Evolutionary conservation across 2,888 invertebrate species (phyloP), one percentile per base, ranked within the genome.

Genomic region (Clostera curtula): DNA sequence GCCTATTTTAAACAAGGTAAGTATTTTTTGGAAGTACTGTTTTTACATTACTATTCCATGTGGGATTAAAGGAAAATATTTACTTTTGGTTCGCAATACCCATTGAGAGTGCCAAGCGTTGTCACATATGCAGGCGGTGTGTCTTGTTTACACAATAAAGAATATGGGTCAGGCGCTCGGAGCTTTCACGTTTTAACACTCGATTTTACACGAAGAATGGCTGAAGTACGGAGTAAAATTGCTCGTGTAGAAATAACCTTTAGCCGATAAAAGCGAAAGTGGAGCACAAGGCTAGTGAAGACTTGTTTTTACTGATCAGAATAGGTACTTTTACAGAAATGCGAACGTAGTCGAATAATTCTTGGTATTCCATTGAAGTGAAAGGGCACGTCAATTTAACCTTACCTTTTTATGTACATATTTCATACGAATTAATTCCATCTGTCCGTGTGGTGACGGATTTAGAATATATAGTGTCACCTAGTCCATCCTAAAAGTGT

Each of bases 181-280:
- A 32, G 40, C 35, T 49, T 46, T 43, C 40, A 27, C 33, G 30
- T 14, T 33, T 36, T 31, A 25, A 46, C 36, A 39, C 26, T 28
- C 28, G 24, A n/a, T 31, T 12, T 33, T 29, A 32, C 22, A 28
- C 39, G 29, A 27, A 41, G 41, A 40, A 31, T 29, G 31, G 30
- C 29, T 27, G 29, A 37, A 43, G 36, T 38, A 39, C 41, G 10
- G 34, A 38, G 37, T 39, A 43, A 43, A 46, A 32, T 43, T 32
- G 45, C 43, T 46, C 39, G 43, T 47, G 47, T 43, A 47, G 46
- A 56, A 56, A 51, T 50, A 59, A 62, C 53, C 57, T 60, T 59
- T 59, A 49, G 49, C 37, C 52, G 51, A 49, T 55, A 61, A 63
- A 62, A 65, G 55, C 58, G 64, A 65, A 64, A 64, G 63, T 63